Percentiles rank a stretch among this genome's conserved stretches.
Conservation (phyloP, 2,797 vertebrate genomes). For the Pseudomugil gertrudae region DNA sequence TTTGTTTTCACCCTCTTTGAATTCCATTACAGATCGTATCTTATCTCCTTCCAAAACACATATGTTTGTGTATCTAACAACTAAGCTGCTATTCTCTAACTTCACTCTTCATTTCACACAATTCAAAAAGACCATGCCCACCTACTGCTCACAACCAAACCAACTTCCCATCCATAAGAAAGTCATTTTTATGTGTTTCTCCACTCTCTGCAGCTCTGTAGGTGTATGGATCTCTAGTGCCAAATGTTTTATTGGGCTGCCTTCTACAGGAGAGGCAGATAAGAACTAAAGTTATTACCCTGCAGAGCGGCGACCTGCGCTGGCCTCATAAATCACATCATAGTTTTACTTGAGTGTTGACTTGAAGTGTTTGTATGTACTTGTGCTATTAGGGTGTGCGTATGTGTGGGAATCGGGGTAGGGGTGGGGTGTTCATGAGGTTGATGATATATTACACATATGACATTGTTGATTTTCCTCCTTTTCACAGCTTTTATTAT, state of each 20-base stretch:
- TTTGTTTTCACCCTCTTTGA: constrained; percentile 17
- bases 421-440: constrained; percentile 22
- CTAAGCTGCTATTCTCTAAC: constrained; percentile 28
- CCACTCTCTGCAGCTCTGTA: constrained; percentile 42
- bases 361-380: constrained; percentile 45
- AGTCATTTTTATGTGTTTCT: constrained; percentile 46
- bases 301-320: constrained; percentile 62
- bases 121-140: constrained; percentile 16
- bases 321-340: constrained; percentile 78
- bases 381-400: constrained; percentile 7
- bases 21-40: constrained; percentile 35
- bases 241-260: constrained; percentile 57
- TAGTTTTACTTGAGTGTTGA: constrained; percentile 49
- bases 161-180: constrained; percentile 49
- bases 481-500: constrained; percentile 54
- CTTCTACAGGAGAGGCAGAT: constrained; percentile 72
- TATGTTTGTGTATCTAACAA: background rate
- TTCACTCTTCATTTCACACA: constrained; percentile 37
- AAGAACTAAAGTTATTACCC: constrained; percentile 80
- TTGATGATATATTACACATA: constrained; percentile 42
- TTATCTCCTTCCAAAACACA: constrained; percentile 28
- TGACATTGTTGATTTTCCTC: constrained; percentile 50
- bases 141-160: constrained; percentile 26
- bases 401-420: background rate
- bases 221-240: constrained; percentile 49